Evolutionary conservation across 1,140 invertebrate species (phyloP), one percentile per base, ranked within the genome.

Genomic region (Rhagoletis pomonella): DNA sequence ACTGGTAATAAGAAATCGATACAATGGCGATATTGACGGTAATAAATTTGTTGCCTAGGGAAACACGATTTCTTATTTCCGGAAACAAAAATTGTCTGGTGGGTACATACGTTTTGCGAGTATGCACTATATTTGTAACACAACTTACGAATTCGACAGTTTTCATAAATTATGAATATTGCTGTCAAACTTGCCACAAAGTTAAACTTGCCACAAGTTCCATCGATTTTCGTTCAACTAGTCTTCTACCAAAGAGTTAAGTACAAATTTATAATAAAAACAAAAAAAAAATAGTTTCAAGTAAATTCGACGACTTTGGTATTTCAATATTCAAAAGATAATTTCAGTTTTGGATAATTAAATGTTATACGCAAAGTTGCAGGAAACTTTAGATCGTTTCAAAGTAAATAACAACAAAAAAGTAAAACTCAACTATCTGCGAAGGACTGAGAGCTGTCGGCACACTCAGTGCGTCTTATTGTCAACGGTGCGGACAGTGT

Each of bases 331-430:
- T 73, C 39, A 39, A 73, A 39, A 73, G 67, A 47, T 73, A 73
- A 73, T 73, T 73, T 73, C 67, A 44, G 67, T 73, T 39, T 39
- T 73, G 67, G 9, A 73, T 73, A 73, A 73, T 73, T 73, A 73
- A 73, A 73, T 73, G 67, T 73, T 73, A 17, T 42, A 4, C 39
- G 67, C 12, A 73, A 73, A 73, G 42, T 73, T 73, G 14, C 42
- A 17, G 4, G 67, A 73, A 73, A 73, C 44, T 73, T 14, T 10
- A 73, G 39, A 17, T 5, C 17, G 44, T 17, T 73, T 73, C 42
- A 73, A 73, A 73, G 39, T 4, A 44, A 73, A 47, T 39, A 73
- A 73, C 65, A 67, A 67, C 67, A 73, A 73, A 7, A 0, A 47
- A 29, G 42, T 4, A 44, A 47, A n/a, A n/a, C 44, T 29, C 29